A percentile compares a stretch with the other conserved stretches of the same genome.
phyloP scores from a whole-genome alignment of 1,140 invertebrate species.

The Carposina sasakii region DNA sequence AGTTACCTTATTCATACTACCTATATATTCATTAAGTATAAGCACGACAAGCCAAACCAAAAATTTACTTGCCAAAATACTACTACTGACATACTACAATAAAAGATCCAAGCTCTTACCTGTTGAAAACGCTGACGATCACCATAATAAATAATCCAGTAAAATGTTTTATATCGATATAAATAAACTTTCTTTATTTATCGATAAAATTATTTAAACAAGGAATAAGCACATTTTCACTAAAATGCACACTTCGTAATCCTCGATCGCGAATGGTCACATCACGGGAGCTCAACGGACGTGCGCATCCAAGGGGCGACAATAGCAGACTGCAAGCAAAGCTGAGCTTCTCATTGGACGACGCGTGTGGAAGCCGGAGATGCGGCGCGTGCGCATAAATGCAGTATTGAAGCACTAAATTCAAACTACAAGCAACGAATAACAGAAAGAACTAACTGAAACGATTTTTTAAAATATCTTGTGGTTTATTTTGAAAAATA shows the following conservation, averaged over 20 bases:
- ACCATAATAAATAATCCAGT: conserved; percentile 65
- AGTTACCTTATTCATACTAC: too few relatives aligned
- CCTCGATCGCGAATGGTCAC: conserved; percentile 31
- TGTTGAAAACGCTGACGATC: conserved; percentile 67
- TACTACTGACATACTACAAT: conserved; percentile 12
- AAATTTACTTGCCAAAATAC: too few relatives aligned
- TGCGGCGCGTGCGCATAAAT: conserved; percentile 37
- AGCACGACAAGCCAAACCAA: conserved; percentile 13
- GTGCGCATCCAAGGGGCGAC: conserved; percentile 13
- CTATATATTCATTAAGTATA: not conserved
- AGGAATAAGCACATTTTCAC: conserved; percentile 20
- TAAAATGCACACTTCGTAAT: conserved; percentile 38
- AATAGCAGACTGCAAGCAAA: conserved; percentile 28
- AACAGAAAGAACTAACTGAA: too few relatives aligned
- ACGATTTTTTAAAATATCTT: too few relatives aligned
- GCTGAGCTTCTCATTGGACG: conserved; percentile 38
- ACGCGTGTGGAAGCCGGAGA: conserved; percentile 21
- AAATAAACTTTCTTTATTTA: conserved; percentile 17
- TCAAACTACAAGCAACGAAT: conserved; percentile 15
- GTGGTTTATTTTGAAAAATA: too few relatives aligned
- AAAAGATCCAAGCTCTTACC: conserved; percentile 33
- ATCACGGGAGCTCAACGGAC: conserved; percentile 28
- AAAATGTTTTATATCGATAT: conserved; percentile 13
- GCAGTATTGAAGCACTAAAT: too few relatives aligned
- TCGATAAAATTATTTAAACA: conserved; percentile 40